Base-by-base conservation (phyloP, 1,140 invertebrate species). In the Hyposmocoma kahamanoa region DNA sequence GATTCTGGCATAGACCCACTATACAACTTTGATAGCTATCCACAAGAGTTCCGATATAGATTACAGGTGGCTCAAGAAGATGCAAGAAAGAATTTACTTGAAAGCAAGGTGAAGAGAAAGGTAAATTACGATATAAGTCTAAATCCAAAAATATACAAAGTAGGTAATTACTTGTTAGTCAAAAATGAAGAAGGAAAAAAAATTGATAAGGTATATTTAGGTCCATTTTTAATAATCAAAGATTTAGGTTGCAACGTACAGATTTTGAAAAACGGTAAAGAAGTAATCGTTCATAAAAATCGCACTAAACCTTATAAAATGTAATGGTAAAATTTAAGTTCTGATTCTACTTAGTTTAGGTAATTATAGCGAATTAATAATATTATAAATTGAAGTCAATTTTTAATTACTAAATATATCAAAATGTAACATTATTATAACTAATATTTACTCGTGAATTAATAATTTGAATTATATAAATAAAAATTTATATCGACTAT, bases 21-120 rank as follows among this genome's bases (percentile, higher is more conserved):
- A 2, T 54, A 54, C 42, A 54, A 54, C 28, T 22, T 6, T 22
- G 47, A 54, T 32, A 19, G 32, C 43, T 54, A 54, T 50, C n/a
- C 24, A 5, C 36, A 45, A 32, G 52, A 54, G 13, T 41, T 54
- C 8, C 49, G 22, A 42, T 54, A 34, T 46, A 48, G 52, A 34
- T 45, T 54, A 42, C 52, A 54, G 17, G 19, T 22, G 42, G 28
- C 46, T 3, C 34, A 42, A 18, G 45, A 24, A 19, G 53, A 55
- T 39, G 53, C 47, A 0, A 20, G 36, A 34, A 21, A 55, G 19
- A 49, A 55, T 28, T 26, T 55, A 36, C 5, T 55, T n/a, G 42
- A 44, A 17, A 21, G n/a, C 17, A 55, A 55, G 42, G 4, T 19
- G 10, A 8, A n/a, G 11, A 30, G 21, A 38, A 49, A 55, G 50